These are phyloP conservation scores for Allygus modestus DNA, from an alignment of 2,888 invertebrate genomes.

Conservation along the genomic window DNA sequence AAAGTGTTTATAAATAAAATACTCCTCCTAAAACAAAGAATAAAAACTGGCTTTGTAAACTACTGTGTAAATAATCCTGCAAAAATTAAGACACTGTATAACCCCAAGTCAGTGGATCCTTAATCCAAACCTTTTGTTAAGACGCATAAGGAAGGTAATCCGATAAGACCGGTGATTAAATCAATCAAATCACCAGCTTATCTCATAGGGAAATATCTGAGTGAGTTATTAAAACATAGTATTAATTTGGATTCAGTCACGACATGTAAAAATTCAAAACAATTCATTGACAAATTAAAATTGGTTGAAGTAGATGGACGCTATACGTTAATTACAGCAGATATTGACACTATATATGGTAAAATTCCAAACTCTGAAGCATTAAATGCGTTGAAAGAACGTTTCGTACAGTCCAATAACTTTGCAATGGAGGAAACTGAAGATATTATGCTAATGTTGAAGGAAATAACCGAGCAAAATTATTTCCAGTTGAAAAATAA, in stretches of 20 bases:
- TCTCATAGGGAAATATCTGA: neutral
- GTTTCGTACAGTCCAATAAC: neutral
- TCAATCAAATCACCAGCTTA: neutral
- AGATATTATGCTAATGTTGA: neutral
- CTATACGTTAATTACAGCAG: neutral
- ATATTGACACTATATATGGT: conserved; percentile 13
- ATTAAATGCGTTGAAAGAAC: neutral
- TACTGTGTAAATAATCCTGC: neutral
- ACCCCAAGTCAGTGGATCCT: neutral
- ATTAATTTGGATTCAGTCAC: neutral
- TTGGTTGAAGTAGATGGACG: neutral
- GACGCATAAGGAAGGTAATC: conserved; percentile 3
- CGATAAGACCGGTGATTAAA: conserved; percentile 13
- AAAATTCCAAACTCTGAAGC: neutral
- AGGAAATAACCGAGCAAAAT: neutral
- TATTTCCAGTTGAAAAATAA: conserved; percentile 28
- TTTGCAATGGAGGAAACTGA: neutral
- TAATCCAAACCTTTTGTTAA: conserved; percentile 11
- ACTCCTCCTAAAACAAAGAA: no score
- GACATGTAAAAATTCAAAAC: neutral
- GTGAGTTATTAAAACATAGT: neutral
- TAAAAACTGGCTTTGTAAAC: neutral
- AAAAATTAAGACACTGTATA: neutral
- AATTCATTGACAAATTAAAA: neutral
- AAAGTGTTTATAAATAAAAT: no score